Percentiles rank a stretch among this genome's conserved stretches.
phyloP scores from a whole-genome alignment of 2,888 invertebrate species.

The Ichneumon xanthorius region DNA sequence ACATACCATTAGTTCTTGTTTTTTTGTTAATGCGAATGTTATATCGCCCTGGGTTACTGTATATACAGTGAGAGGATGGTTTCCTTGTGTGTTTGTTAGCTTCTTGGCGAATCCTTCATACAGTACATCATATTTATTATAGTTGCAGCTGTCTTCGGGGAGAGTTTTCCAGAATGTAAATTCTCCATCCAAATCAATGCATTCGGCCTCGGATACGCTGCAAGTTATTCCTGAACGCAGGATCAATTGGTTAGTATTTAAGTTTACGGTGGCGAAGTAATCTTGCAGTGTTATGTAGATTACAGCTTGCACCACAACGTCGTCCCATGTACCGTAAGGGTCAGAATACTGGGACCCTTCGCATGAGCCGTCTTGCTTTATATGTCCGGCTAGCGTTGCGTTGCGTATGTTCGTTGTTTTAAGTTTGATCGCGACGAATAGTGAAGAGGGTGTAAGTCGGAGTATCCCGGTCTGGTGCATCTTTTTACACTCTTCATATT shows the following conservation, averaged over 20 bases:
- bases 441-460: neutral
- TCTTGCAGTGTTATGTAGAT: slow-evolving; percentile 43
- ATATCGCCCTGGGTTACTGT: too few species aligned
- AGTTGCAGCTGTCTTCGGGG: neutral
- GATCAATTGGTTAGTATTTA: slow-evolving; percentile 28
- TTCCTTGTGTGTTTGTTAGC: too few species aligned
- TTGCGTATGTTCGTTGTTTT: slow-evolving; percentile 35
- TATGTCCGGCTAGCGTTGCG: slow-evolving; percentile 41
- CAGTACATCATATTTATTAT: too few species aligned
- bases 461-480: too few species aligned
- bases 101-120: too few species aligned
- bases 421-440: slow-evolving; percentile 3
- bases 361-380: slow-evolving; percentile 31
- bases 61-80: too few species aligned
- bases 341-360: slow-evolving; percentile 3
- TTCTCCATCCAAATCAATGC: slow-evolving; percentile 57
- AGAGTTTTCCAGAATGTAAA: neutral
- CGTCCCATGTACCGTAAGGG: slow-evolving; percentile 55
- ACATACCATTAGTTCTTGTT: too few species aligned
- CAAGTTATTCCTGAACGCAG: too few species aligned
- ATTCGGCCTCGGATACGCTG: slow-evolving; percentile 38
- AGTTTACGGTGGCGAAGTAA: slow-evolving; percentile 26
- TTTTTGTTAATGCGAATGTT: too few species aligned
- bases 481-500: too few species aligned
- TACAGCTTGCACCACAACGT: slow-evolving; percentile 59